These are phyloP conservation scores for Nephrotoma appendiculata DNA, from an alignment of 2,888 invertebrate genomes.

Conservation along the genomic window DNA sequence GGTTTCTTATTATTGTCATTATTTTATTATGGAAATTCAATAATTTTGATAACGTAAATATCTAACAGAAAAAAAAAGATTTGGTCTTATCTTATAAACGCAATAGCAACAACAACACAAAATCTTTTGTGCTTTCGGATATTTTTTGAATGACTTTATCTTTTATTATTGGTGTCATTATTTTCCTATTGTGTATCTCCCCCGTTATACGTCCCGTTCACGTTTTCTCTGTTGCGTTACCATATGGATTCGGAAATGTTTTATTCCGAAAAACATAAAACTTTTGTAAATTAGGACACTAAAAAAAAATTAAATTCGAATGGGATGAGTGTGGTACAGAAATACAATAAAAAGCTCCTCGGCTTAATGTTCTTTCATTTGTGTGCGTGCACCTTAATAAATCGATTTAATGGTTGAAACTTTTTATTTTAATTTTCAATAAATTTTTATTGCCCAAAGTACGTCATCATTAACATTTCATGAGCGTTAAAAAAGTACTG, in stretches of 20 bases:
- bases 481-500: background rate
- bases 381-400: background rate
- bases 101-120: background rate
- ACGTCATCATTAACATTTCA: background rate
- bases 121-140: background rate
- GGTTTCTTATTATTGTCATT: background rate
- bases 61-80: background rate
- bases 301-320: background rate
- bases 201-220: background rate
- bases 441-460: background rate
- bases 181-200: background rate
- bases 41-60: background rate
- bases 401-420: background rate
- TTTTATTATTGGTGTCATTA: background rate
- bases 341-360: background rate
- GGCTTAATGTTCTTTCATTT: background rate
- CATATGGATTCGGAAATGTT: background rate
- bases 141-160: background rate
- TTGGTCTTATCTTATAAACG: background rate
- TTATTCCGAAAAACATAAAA: background rate
- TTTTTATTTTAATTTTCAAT: background rate
- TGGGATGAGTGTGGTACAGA: background rate
- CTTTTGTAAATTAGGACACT: background rate
- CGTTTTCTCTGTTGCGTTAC: background rate
- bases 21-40: background rate